Evolutionary conservation across 2,888 invertebrate species (phyloP).

Genomic region (Osmoderma eremita): DNA sequence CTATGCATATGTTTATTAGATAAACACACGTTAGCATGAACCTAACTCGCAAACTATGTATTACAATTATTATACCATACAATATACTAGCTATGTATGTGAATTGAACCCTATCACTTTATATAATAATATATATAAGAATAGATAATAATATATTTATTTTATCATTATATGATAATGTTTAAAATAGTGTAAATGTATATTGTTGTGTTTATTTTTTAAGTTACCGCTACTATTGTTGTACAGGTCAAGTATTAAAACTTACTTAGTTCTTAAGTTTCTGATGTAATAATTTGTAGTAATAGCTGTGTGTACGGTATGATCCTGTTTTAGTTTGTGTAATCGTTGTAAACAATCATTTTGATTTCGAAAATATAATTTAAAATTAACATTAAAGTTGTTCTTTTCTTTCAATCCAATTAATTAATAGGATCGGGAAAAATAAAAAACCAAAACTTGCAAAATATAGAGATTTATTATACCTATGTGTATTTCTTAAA

Average conservation of each 20-base stretch:
- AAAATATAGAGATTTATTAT: too few species aligned
- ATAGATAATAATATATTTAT: conserved; percentile 33
- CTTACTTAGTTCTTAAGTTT: conserved; percentile 29
- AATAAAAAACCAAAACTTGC: too few species aligned
- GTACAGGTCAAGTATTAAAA: conserved; percentile 34
- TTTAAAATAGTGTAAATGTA: conserved; percentile 24
- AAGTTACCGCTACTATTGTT: conserved; percentile 32
- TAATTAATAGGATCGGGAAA: too few species aligned
- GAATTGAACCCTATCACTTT: conserved; percentile 29
- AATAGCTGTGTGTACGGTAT: neutral
- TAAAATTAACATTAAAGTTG: conserved; percentile 6
- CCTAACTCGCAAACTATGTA: conserved; percentile 13
- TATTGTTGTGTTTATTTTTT: conserved; percentile 23
- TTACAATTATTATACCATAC: conserved; percentile 14
- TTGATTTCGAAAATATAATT: conserved; percentile 28
- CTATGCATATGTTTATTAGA: too few species aligned
- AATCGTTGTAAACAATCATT: conserved; percentile 19
- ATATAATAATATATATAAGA: neutral
- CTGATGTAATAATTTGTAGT: conserved; percentile 17
- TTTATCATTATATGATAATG: conserved; percentile 22
- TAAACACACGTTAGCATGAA: conserved; percentile 1
- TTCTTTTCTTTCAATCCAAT: neutral
- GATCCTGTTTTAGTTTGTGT: conserved; percentile 18
- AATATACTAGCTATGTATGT: neutral
- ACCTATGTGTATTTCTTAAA: too few species aligned